These are phyloP conservation scores for Euschistus heros DNA, from an alignment of 1,140 invertebrate species.

Conservation along the genomic window DNA sequence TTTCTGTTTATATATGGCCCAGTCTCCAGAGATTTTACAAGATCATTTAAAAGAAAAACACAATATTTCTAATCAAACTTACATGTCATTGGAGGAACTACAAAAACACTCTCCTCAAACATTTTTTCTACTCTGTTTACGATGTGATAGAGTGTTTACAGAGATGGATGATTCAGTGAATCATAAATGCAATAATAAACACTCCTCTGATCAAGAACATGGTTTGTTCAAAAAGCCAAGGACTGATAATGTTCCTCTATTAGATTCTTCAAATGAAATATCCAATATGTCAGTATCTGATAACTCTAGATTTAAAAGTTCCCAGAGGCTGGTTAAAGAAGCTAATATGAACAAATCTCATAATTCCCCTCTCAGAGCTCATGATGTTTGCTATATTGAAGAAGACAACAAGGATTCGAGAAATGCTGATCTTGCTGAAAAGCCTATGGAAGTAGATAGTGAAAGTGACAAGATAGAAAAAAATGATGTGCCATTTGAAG, in stretches of 20 bases:
- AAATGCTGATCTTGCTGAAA: not conserved
- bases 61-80: conserved; percentile 52
- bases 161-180: conserved; percentile 59
- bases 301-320: no score
- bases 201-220: not conserved
- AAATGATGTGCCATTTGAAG: no score
- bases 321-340: not conserved
- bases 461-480: not conserved
- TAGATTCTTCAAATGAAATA: no score
- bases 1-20: conserved; percentile 67
- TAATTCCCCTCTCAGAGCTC: not conserved
- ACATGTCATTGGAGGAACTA: conserved; percentile 50
- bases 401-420: not conserved
- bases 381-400: not conserved
- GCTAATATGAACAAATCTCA: not conserved
- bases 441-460: not conserved
- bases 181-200: conserved; percentile 48
- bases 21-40: conserved; percentile 60
- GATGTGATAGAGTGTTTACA: conserved; percentile 59
- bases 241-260: not conserved
- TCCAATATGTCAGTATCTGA: no score
- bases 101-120: conserved; percentile 50
- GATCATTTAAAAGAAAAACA: conserved; percentile 63
- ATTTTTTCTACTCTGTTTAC: conserved; percentile 64
- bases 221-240: not conserved